Percentiles rank a stretch among this genome's conserved stretches.
phyloP scores from a whole-genome alignment of 2,888 invertebrate species.

The Mystacides longicornis region DNA sequence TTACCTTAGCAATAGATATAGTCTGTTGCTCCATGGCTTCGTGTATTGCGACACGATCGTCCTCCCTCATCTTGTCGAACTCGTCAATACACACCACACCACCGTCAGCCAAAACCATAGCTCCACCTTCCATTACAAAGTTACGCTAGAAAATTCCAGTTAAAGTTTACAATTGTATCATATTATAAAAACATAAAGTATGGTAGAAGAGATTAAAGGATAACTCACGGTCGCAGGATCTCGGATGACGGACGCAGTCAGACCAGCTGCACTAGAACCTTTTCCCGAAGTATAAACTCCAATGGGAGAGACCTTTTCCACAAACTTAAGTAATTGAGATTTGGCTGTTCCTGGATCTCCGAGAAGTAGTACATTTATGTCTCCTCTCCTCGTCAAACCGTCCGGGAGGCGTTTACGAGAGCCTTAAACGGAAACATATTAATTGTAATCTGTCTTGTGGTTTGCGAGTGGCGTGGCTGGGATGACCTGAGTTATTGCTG shows the following conservation, averaged over 20 bases:
- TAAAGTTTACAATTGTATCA: neutral
- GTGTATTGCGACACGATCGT: slow-evolving; percentile 98
- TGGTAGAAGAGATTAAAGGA: slow-evolving; percentile 6
- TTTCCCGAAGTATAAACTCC: slow-evolving; percentile 99
- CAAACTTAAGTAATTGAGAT: slow-evolving; percentile 95
- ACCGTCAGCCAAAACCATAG: slow-evolving; percentile 98
- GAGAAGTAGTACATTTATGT: slow-evolving; percentile 88
- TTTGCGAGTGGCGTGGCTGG: too few relatives aligned
- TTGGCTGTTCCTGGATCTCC: slow-evolving; percentile 99
- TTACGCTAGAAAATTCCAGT: slow-evolving; percentile 57
- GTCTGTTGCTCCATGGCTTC: slow-evolving; percentile 99
- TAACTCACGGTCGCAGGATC: slow-evolving; percentile 81
- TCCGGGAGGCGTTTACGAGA: slow-evolving; percentile 86
- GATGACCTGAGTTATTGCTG: too few relatives aligned
- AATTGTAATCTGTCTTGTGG: too few relatives aligned
- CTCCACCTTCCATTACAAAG: slow-evolving; percentile 98
- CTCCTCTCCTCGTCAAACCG: slow-evolving; percentile 90
- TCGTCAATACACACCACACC: slow-evolving; percentile 99
- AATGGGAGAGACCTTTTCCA: slow-evolving; percentile 89
- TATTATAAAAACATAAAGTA: slow-evolving; percentile 8
- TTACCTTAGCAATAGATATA: slow-evolving; percentile 93
- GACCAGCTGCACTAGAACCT: slow-evolving; percentile 97
- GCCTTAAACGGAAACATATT: too few relatives aligned
- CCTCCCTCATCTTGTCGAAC: slow-evolving; percentile 99
- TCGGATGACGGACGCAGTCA: slow-evolving; percentile 93